phyloP scores from a whole-genome alignment of 2,113 vertebrate species.

The Tauraco erythrolophus region DNA sequence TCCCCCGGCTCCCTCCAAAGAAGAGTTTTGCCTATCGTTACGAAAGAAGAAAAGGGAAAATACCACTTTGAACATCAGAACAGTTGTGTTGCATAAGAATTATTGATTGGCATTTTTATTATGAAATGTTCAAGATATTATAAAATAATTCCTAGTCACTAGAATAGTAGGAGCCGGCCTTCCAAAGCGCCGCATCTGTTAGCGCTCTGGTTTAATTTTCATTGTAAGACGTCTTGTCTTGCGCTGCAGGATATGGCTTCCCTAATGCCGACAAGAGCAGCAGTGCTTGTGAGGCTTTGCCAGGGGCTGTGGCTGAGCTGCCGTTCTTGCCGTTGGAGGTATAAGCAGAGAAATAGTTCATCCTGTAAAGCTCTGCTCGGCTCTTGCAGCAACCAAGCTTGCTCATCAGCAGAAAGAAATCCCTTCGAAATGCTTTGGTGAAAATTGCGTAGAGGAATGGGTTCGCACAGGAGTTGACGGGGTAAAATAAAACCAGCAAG shows the following conservation, averaged over 20 bases:
- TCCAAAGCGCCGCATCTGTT: background rate
- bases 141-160: background rate
- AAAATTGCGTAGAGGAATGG: constrained; percentile 94
- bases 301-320: constrained; percentile 36
- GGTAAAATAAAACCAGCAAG: constrained; percentile 93
- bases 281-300: constrained; percentile 52
- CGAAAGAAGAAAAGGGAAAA: background rate
- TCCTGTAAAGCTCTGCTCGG: constrained; percentile 78
- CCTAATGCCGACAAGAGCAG: constrained; percentile 54
- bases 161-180: background rate
- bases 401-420: constrained; percentile 85
- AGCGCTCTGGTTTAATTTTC: background rate
- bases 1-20: background rate
- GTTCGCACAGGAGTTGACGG: constrained; percentile 93
- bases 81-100: background rate
- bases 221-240: constrained; percentile 3
- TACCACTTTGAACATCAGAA: background rate
- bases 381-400: constrained; percentile 82
- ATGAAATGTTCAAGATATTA: background rate
- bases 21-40: background rate
- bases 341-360: constrained; percentile 77
- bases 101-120: background rate
- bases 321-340: constrained; percentile 72
- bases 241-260: constrained; percentile 39
- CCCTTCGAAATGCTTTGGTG: constrained; percentile 88